Evolutionary conservation across 2,888 invertebrate genomes (phyloP).

Genomic region (Watsonalla binaria): DNA sequence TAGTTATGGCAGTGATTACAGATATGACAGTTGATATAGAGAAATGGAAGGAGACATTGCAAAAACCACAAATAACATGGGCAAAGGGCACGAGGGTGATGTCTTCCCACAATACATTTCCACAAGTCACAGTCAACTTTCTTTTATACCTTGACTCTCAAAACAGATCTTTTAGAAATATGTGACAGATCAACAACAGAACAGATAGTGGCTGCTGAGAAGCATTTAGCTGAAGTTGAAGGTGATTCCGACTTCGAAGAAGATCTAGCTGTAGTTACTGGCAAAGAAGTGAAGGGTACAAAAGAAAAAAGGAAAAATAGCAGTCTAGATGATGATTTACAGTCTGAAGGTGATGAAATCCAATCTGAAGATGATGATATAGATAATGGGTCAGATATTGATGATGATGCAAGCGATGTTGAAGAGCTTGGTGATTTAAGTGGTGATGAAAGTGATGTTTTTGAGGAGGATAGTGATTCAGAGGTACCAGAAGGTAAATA

Average conservation of each 20-base stretch:
- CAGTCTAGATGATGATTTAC: slow-evolving; percentile 11
- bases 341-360: slow-evolving; percentile 10
- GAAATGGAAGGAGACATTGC: too few species aligned
- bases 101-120: too few species aligned
- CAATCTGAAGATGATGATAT: slow-evolving; percentile 19
- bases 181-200: slow-evolving; percentile 83
- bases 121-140: too few species aligned
- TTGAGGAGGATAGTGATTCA: slow-evolving; percentile 16
- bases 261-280: slow-evolving; percentile 78
- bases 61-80: too few species aligned
- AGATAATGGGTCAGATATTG: slow-evolving; percentile 14
- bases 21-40: too few species aligned
- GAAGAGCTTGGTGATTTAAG: slow-evolving; percentile 19
- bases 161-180: slow-evolving; percentile 84
- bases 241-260: slow-evolving; percentile 81
- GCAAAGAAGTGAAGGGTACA: slow-evolving; percentile 48
- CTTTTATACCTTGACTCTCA: slow-evolving; percentile 14
- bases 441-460: slow-evolving; percentile 16
- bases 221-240: slow-evolving; percentile 79
- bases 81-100: too few species aligned
- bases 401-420: slow-evolving; percentile 11
- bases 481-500: slow-evolving; percentile 37
- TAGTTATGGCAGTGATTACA: too few species aligned
- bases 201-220: slow-evolving; percentile 79
- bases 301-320: slow-evolving; percentile 24